Evolutionary conservation across 53 echinoderm and acorn worm species (phyloP), one percentile per base, ranked within the genome.

Genomic region (Antedon mediterranea): DNA sequence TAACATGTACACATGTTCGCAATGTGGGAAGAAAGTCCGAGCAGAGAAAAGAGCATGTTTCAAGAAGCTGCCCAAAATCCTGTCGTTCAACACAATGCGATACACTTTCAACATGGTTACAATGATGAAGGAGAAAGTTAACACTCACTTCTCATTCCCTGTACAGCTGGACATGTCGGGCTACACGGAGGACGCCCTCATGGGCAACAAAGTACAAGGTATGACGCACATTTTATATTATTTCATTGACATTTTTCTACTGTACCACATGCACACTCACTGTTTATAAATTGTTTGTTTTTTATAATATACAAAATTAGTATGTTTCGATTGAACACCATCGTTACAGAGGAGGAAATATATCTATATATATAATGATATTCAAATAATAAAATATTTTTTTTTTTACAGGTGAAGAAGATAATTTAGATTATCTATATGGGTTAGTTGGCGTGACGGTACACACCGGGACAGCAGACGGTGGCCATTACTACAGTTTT

Each of bases 41-140:
- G 92, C 92, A 27, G 92, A 92, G 85, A 92, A 92, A 81, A 86
- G 92, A 73, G 92, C 92, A 0, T 92, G 92, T 72, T 89, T 92
- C 85, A 92, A 92, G 85, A 92, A 89, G 2, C 74, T 92, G 34
- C 92, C 92, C 32, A 86, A 88, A 71, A 92, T 92, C 82, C 75
- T 92, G 34, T 92, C 92, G 20, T 92, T 92, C 83, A 92, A 92
- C 84, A 92, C 92, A 15, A 92, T 92, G 92, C 73, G 92, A 32
- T 92, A 92, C 77, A 92, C 92, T 30, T 89, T 92, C 87, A 92
- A 92, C 77, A 89, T 89, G 92, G 86, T 92, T 4, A 92, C 89
- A 33, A 89, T 89, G 89, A 86, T 92, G 92, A 92, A 92, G 73
- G 92, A 92, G 82, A 92, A 92, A 76, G 92, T 92, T 82, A 92